A percentile compares a stretch with the other conserved stretches of the same genome.
Conservation (phyloP, 2,888 invertebrate species). For the Drosophila buzzatii region DNA sequence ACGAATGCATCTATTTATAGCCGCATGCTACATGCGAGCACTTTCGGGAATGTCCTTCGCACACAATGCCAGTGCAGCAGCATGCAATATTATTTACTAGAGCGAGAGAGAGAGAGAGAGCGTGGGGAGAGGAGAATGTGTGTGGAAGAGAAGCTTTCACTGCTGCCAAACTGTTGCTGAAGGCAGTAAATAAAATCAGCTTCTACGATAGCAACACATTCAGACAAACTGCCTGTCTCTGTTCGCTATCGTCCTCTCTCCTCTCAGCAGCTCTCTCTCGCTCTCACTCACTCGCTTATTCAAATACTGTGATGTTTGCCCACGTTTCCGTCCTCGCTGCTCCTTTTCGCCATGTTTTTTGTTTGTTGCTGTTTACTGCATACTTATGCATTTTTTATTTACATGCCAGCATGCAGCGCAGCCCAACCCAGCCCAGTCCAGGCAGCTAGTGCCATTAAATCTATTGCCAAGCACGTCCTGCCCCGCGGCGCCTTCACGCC, state of each 20-base stretch:
- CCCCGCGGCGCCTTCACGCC: slow-evolving; percentile 33
- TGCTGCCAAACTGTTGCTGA: slow-evolving; percentile 72
- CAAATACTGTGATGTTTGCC: slow-evolving; percentile 21
- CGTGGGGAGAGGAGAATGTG: no score
- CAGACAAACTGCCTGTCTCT: slow-evolving; percentile 22
- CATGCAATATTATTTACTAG: slow-evolving; percentile 32
- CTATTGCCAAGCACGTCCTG: slow-evolving; percentile 38
- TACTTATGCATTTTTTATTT: slow-evolving; percentile 62
- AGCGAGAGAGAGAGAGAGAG: background rate
- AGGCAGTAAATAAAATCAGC: slow-evolving; percentile 74
- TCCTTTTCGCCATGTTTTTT: slow-evolving; percentile 16
- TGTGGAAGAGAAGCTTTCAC: background rate
- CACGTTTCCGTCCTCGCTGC: background rate
- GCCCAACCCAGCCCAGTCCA: background rate
- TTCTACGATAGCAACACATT: slow-evolving; percentile 47
- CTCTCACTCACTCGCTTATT: slow-evolving; percentile 1
- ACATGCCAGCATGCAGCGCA: slow-evolving; percentile 44
- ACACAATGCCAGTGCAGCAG: slow-evolving; percentile 50
- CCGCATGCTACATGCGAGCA: slow-evolving; percentile 29
- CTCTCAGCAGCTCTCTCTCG: background rate
- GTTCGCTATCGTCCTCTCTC: background rate
- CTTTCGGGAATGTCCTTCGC: slow-evolving; percentile 74
- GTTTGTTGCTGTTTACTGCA: slow-evolving; percentile 40
- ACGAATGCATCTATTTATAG: slow-evolving; percentile 50
- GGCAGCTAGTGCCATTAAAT: slow-evolving; percentile 47